Evolutionary conservation across 1,140 invertebrate species (phyloP), one percentile per base, ranked within the genome.

Genomic region (Bombus consobrinus): DNA sequence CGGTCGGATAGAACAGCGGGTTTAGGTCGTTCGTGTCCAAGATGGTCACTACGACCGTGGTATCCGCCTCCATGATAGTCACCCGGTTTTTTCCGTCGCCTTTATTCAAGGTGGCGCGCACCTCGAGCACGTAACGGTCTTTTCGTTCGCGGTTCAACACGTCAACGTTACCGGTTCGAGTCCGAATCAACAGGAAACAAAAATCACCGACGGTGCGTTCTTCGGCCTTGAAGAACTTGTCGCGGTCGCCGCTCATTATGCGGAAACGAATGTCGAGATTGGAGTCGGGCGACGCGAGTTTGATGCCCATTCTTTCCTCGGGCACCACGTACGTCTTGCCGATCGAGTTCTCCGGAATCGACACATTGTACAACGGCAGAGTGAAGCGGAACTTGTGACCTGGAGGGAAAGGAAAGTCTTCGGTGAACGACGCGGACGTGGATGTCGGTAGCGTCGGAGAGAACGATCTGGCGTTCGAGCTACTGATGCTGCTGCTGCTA

Each of bases 161-260:
- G 87, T 97, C 97, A 43, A 97, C 96, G 93, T 98, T 98, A 71
- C 97, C 97, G 43, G 98, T 98, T 92, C 98, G 96, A 83, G 98
- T 99, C 88, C 98, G 96, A 81, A 99, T 97, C 53, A 97, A 96
- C 39, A 99, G 96, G 94, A 99, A 99, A 94, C 97, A 98, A 96
- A 99, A 99, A 95, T 99, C 98, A 37, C 98, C 98, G 22, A 99
- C 97, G 47, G 97, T 95, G 28, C 97, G 96, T 78, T 98, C 97
- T 93, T 99, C 98, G 0, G 98, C 98, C 93, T 98, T 99, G 95
- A 99, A 99, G 93, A 99, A 97, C 92, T 98, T 98, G 82, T 98
- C 97, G 43, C 97, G 96, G 94, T 99, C 98, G 43, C 98, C 98
- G 87, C 96, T 96, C 28, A 97, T 96, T 93, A 99, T 98, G 89